These are phyloP conservation scores for Rattus norvegicus DNA, from an alignment of 2,113 vertebrate species.

Conservation along the genomic window GRCr8 NC_086021.1:135363001-135363500, in stretches of 20 bases:
- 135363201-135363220: neutral
- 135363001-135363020: neutral
- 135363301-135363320: no score
- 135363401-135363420: neutral
- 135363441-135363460: neutral
- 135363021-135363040: no score
- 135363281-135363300: neutral
- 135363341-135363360: no score
- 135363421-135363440: neutral
- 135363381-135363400: neutral
- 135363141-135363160: neutral
- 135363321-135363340: neutral
- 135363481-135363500: neutral
- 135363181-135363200: neutral
- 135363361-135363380: neutral
- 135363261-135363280: neutral
- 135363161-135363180: no score
- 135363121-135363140: neutral
- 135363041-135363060: neutral
- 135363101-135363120: neutral
- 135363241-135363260: neutral
- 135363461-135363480: neutral
- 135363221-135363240: neutral
- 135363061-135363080: neutral
- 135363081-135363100: neutral